Evolutionary conservation across 2,888 invertebrate species (phyloP), one percentile per base, ranked within the genome.

Genomic region (Abscondita cerata): DNA sequence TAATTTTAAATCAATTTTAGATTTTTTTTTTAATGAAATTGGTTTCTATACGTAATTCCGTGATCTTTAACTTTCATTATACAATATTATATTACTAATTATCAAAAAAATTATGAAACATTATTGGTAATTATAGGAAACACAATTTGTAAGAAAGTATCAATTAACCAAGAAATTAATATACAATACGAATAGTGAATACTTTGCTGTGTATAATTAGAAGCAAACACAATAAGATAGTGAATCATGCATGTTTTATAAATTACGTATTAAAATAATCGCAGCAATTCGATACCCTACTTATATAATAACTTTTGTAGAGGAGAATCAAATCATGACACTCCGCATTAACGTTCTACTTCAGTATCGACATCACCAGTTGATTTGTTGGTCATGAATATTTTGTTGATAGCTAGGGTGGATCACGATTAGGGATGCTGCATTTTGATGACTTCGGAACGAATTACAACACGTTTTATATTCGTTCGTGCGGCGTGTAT

Each of bases 341-440:
- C 60, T 54, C 68, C 64, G 63, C 67, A 70, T 68, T n/a, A 36
- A 41, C 51, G 33, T 19, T 50, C 18, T 51, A 20, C 36, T 20
- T 12, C 4, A 48, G 12, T 53, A 54, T 60, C 38, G 60, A 52
- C 60, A 55, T 54, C 44, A 55, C 54, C 51, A 38, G 54, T 60
- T 51, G 55, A 60, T 60, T 60, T 55, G 60, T 52, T 55, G 48
- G 25, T 41, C 51, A 55, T 60, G 60, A 60, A 60, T 60, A 55
- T 55, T 41, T 55, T 60, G 44, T 41, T 54, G 44, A 60, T 74
- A 71, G 65, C 60, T 68, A 72, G 75, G 75, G 75, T 73, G 73
- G 73, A 73, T 66, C 71, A 25, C 70, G 71, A 75, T 75, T 75
- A 71, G 73, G 64, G 65, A 73, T 70, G 74, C 69, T 69, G 62